Conservation (phyloP, 1,140 invertebrate species). For the Anastrepha ludens region DNA sequence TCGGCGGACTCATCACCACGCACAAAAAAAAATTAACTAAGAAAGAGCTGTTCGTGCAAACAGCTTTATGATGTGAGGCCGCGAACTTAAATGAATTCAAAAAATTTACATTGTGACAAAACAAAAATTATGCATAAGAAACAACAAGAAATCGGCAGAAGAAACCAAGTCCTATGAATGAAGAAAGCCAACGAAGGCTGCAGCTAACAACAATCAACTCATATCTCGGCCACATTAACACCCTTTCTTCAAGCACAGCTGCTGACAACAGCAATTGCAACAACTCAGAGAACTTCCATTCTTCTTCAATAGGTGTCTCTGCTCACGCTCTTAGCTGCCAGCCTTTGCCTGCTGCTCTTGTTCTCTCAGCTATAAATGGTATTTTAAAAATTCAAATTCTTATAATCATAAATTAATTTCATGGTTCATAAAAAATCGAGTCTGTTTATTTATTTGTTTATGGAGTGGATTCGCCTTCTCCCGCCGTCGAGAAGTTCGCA, state of each 20-base stretch:
- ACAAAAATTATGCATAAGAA: not conserved
- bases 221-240: not conserved
- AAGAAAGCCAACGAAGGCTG: too few species aligned
- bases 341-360: not conserved
- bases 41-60: slow-evolving; percentile 22
- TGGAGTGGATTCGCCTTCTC: not conserved
- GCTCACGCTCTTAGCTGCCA: not conserved
- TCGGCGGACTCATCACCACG: not conserved
- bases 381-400: slow-evolving; percentile 73
- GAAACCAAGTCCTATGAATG: too few species aligned
- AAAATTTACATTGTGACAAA: slow-evolving; percentile 22
- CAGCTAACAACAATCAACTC: not conserved
- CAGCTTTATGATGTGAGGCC: slow-evolving; percentile 29
- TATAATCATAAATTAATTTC: slow-evolving; percentile 74
- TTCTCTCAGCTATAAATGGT: not conserved
- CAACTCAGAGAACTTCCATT: not conserved
- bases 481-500: not conserved
- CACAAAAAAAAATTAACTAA: not conserved
- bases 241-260: too few species aligned
- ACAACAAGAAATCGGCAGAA: not conserved
- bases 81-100: not conserved
- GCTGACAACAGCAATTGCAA: not conserved
- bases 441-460: slow-evolving; percentile 10
- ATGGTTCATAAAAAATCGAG: slow-evolving; percentile 70
- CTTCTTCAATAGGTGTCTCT: too few species aligned